A percentile compares a stretch with the other conserved stretches of the same genome.
phyloP scores from a whole-genome alignment of 2,797 vertebrate genomes.

The Momotus momota region DNA sequence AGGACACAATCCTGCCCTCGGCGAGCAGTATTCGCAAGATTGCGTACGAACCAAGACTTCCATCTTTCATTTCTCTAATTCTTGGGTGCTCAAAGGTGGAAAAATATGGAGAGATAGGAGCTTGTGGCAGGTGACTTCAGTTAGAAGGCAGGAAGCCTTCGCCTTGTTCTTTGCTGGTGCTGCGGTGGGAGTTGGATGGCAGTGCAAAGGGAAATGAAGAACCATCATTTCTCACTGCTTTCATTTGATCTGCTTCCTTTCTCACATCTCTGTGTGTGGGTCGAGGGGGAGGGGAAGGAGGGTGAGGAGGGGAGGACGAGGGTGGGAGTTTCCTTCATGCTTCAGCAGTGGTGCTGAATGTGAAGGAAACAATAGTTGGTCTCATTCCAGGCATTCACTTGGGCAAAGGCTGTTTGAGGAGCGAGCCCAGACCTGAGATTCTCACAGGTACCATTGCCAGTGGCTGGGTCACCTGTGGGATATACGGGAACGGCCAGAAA shows the following conservation, averaged over 20 bases:
- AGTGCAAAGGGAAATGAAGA: neutral
- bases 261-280: constrained; percentile 69
- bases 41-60: rapidly evolving
- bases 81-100: neutral
- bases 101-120: neutral
- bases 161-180: neutral
- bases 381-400: constrained; percentile 56
- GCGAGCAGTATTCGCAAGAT: neutral
- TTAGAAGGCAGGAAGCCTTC: neutral
- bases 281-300: constrained; percentile 42
- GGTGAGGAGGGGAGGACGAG: constrained; percentile 34
- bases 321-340: constrained; percentile 73
- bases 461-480: neutral
- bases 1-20: neutral
- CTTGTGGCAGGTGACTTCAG: neutral
- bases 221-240: constrained; percentile 27
- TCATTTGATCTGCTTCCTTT: constrained; percentile 34
- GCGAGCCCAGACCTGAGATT: neutral
- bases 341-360: constrained; percentile 73
- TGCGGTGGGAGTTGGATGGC: neutral
- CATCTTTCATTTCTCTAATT: neutral
- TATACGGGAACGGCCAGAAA: rapidly evolving
- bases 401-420: constrained; percentile 3
- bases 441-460: constrained; percentile 34
- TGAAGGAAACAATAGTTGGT: constrained; percentile 63